Evolutionary conservation across 1,140 invertebrate species (phyloP).

Genomic region (Drosophila tani): DNA sequence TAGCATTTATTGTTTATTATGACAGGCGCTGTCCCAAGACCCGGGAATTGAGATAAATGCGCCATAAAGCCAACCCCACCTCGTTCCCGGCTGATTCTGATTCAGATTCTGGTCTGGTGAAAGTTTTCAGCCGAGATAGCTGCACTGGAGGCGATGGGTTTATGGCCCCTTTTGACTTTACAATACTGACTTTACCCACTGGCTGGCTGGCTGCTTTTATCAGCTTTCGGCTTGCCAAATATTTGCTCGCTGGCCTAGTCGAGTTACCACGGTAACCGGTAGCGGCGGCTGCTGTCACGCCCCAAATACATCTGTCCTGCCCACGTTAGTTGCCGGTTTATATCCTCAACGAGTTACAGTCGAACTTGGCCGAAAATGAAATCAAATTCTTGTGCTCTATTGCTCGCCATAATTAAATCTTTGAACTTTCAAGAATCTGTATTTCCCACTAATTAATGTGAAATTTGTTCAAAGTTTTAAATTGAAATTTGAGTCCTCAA

Average conservation of each 20-base stretch:
- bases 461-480: slow-evolving; percentile 6
- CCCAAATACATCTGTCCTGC: slow-evolving; percentile 1
- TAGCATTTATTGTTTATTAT: slow-evolving; percentile 81
- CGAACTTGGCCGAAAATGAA: slow-evolving; percentile 19
- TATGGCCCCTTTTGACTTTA: slow-evolving; percentile 53
- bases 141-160: slow-evolving; percentile 29
- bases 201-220: slow-evolving; percentile 39
- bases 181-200: slow-evolving; percentile 11
- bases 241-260: slow-evolving; percentile 29
- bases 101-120: slow-evolving; percentile 32
- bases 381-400: neutral
- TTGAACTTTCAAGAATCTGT: slow-evolving; percentile 10
- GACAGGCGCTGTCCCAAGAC: slow-evolving; percentile 32
- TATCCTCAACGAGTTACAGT: slow-evolving; percentile 8
- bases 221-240: slow-evolving; percentile 51
- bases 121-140: slow-evolving; percentile 42
- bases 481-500: neutral
- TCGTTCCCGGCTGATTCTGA: slow-evolving; percentile 10
- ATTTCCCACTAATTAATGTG: neutral
- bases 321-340: slow-evolving; percentile 2
- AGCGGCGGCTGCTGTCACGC: slow-evolving; percentile 20
- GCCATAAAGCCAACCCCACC: slow-evolving; percentile 57
- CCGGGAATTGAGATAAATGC: slow-evolving; percentile 76
- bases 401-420: neutral
- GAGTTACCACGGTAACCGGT: slow-evolving; percentile 35